A percentile compares a stretch with the other conserved stretches of the same genome.
These are phyloP conservation scores for Cheiracanthium punctorium DNA, from an alignment of 2,888 invertebrate species.

Conservation along the genomic window DNA sequence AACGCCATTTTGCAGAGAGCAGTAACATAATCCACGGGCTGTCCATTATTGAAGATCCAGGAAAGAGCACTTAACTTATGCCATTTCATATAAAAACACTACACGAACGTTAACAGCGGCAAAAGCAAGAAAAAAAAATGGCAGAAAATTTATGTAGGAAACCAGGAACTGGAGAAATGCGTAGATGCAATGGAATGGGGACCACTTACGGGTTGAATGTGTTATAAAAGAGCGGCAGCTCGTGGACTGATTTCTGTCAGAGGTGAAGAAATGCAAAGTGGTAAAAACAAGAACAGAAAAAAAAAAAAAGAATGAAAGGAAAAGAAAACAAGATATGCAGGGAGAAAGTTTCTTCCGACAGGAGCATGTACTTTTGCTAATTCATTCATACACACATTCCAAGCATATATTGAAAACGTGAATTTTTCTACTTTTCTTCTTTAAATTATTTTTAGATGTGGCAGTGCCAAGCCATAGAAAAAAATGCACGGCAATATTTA, in stretches of 20 bases:
- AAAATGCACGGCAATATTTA: too few species aligned
- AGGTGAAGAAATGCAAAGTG: not conserved
- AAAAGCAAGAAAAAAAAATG: not conserved
- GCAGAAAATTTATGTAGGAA: not conserved
- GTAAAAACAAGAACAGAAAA: too few species aligned
- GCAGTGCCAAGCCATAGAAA: too few species aligned
- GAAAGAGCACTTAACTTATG: not conserved
- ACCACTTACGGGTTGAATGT: constrained; percentile 4
- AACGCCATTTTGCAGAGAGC: not conserved
- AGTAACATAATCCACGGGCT: not conserved
- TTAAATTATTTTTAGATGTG: too few species aligned
- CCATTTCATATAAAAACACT: constrained; percentile 2
- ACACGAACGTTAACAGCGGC: not conserved
- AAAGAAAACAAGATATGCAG: not conserved
- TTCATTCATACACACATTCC: too few species aligned
- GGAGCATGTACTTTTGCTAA: too few species aligned
- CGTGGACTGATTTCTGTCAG: not conserved
- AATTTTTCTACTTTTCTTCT: too few species aligned
- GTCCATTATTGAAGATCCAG: not conserved
- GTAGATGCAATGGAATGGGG: constrained; percentile 1
- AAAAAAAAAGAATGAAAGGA: not conserved
- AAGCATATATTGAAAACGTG: too few species aligned
- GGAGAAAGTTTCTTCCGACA: too few species aligned
- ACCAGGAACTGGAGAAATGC: not conserved
- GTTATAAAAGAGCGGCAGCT: not conserved